Conservation (phyloP, 92 coral and sea anemone species). For the Isaurus tuberculatus region DNA sequence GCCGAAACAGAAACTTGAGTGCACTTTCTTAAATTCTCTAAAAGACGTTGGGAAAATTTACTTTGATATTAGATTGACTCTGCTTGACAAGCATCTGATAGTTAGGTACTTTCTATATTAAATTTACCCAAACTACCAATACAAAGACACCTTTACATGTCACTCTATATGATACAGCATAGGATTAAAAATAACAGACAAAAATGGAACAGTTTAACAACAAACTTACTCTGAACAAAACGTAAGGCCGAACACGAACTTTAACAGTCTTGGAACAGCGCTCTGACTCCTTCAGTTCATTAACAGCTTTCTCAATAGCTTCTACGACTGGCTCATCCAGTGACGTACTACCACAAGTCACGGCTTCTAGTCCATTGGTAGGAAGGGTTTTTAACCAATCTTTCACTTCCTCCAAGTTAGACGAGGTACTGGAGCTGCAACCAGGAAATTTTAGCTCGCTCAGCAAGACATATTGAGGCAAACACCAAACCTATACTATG, state of each 20-base stretch:
- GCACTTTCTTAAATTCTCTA: too few species aligned
- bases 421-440: constrained; percentile 42
- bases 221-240: constrained; percentile 86
- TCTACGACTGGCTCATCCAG: constrained; percentile 91
- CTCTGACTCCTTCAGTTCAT: constrained; percentile 3
- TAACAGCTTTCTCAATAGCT: constrained; percentile 76
- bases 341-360: constrained; percentile 84
- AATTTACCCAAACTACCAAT: too few species aligned
- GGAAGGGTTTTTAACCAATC: constrained; percentile 93
- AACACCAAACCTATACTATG: too few species aligned
- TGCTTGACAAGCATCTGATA: too few species aligned
- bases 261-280: constrained; percentile 76
- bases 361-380: constrained; percentile 70
- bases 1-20: too few species aligned
- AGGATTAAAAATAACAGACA: background rate
- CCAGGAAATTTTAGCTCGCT: background rate
- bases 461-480: background rate
- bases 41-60: too few species aligned
- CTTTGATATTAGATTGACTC: too few species aligned
- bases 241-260: constrained; percentile 92
- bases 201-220: background rate
- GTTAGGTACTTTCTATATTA: too few species aligned
- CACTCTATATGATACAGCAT: background rate
- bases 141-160: background rate
- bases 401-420: constrained; percentile 68